Evolutionary conservation across 2,113 vertebrate genomes (phyloP).

Genomic region (Xerus inauris): DNA sequence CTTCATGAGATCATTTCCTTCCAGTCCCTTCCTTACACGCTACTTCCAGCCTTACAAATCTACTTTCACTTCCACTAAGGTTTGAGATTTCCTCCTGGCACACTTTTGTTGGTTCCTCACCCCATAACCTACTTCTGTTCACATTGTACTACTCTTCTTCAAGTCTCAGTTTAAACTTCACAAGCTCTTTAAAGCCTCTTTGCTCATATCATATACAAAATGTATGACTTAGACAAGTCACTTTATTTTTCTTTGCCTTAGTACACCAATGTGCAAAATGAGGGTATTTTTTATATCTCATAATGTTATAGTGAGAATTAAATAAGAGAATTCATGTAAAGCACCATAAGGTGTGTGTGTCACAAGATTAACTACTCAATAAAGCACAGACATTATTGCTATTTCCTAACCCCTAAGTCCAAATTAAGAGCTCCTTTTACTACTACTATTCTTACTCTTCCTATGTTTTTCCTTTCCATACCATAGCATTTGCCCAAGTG

Average conservation of each 20-base stretch:
- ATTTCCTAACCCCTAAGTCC: not conserved
- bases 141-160: not conserved
- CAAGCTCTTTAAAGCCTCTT: not conserved
- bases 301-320: not conserved
- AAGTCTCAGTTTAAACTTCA: not conserved
- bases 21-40: not conserved
- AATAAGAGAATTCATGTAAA: not conserved
- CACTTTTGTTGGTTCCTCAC: not conserved
- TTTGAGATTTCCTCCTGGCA: not conserved
- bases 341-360: not conserved
- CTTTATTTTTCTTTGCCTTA: not conserved
- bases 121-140: not conserved
- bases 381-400: not conserved
- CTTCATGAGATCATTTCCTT: not conserved
- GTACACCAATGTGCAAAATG: not conserved
- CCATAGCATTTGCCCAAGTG: not conserved
- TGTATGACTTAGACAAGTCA: not conserved
- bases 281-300: not conserved
- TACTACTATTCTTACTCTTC: not conserved
- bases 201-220: not conserved
- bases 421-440: not conserved
- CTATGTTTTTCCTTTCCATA: not conserved
- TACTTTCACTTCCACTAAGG: not conserved
- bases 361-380: not conserved
- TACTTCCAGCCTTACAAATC: not conserved